A percentile compares a stretch with the other conserved stretches of the same genome.
Evolutionary conservation across 2,888 invertebrate genomes (phyloP).

Genomic region (Apamea crenata): DNA sequence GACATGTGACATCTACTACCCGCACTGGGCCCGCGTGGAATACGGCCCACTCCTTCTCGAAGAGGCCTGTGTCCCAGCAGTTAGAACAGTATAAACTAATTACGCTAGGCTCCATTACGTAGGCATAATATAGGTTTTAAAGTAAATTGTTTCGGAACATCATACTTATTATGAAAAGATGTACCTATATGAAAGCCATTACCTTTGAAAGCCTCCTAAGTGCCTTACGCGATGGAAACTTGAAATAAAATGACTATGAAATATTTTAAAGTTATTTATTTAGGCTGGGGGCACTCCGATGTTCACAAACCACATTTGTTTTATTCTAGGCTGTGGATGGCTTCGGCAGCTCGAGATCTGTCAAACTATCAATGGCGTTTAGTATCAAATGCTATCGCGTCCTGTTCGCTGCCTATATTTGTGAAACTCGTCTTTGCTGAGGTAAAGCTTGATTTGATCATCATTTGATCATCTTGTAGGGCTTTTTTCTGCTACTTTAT

Average conservation of each 20-base stretch:
- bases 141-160: neutral
- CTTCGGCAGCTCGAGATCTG: conserved; percentile 95
- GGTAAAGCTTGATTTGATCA: conserved; percentile 70
- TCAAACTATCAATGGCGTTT: conserved; percentile 98
- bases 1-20: no score
- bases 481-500: neutral
- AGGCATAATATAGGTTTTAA: neutral
- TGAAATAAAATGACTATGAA: neutral
- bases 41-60: no score
- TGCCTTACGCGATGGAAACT: no score
- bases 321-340: conserved; percentile 96
- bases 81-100: neutral
- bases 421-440: conserved; percentile 99
- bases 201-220: neutral
- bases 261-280: neutral
- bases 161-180: neutral
- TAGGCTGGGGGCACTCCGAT: accelerated
- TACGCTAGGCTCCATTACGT: neutral
- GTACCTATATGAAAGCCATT: neutral
- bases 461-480: neutral
- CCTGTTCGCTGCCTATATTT: conserved; percentile 98
- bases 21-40: no score
- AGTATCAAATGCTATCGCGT: conserved; percentile 97
- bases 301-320: neutral
- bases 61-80: neutral